A percentile compares a stretch with the other conserved stretches of the same genome.
Conservation (phyloP, 2,113 vertebrate genomes). For the Erpornis zantholeuca region DNA sequence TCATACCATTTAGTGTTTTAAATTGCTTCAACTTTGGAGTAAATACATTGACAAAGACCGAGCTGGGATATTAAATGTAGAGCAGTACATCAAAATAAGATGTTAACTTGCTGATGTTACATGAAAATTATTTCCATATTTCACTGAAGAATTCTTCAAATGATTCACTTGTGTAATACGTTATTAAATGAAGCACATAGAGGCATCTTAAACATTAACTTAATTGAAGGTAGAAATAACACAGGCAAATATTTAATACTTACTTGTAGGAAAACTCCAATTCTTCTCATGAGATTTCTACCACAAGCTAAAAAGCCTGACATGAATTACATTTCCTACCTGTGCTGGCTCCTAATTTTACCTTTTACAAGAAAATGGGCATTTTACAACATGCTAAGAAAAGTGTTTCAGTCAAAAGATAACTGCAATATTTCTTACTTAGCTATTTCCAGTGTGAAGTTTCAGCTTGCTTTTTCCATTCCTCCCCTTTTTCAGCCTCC, state of each 20-base stretch:
- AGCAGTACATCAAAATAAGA: conserved; percentile 8
- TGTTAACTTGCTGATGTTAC: conserved; percentile 6
- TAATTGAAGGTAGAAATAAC: conserved; percentile 18
- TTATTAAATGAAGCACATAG: conserved; percentile 25
- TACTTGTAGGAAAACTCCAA: neutral
- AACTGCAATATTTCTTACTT: neutral
- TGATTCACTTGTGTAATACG: neutral
- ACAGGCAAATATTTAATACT: neutral
- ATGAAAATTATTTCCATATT: conserved; percentile 25
- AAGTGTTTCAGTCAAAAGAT: neutral
- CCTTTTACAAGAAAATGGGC: neutral
- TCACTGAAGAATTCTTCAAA: conserved; percentile 24
- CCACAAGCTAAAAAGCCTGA: neutral
- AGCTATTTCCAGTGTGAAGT: neutral
- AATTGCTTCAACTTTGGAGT: neutral
- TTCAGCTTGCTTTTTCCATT: neutral
- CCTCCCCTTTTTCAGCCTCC: neutral
- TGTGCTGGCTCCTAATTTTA: neutral
- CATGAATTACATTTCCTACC: neutral
- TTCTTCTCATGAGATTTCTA: neutral
- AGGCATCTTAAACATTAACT: neutral
- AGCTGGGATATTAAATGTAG: neutral
- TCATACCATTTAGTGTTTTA: neutral
- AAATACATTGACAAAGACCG: conserved; percentile 12
- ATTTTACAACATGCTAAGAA: neutral